phyloP scores from a whole-genome alignment of 2,797 vertebrate genomes.

The Tenualosa ilisha region DNA sequence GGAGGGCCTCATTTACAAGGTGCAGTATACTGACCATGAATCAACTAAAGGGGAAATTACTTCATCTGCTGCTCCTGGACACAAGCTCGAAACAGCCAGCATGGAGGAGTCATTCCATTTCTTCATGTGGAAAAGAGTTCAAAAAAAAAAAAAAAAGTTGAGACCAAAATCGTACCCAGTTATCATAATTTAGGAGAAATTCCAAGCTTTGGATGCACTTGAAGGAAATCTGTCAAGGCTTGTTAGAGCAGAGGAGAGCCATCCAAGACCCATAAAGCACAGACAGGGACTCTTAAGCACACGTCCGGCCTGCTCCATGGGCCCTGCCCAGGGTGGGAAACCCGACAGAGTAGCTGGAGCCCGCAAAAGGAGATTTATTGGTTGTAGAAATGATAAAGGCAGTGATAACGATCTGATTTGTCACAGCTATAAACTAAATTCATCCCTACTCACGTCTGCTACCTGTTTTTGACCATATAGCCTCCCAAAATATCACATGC shows the following conservation, averaged over 20 bases:
- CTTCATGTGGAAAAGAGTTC: constrained; percentile 12
- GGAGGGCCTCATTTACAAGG: background rate
- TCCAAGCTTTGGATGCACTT: constrained; percentile 64
- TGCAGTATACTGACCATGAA: constrained; percentile 5
- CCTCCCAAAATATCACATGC: background rate
- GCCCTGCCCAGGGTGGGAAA: constrained; percentile 22
- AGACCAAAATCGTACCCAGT: constrained; percentile 52
- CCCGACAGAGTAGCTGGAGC: constrained; percentile 5
- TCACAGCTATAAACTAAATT: constrained; percentile 35
- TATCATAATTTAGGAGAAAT: constrained; percentile 60
- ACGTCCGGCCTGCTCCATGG: constrained; percentile 22
- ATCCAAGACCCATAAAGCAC: constrained; percentile 58
- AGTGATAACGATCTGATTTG: constrained; percentile 38
- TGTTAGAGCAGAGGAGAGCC: constrained; percentile 55
- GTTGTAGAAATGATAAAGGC: constrained; percentile 35
- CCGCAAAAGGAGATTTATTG: constrained; percentile 34
- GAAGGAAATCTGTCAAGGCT: constrained; percentile 64
- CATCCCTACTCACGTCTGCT: background rate
- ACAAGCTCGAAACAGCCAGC: background rate
- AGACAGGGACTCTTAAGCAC: constrained; percentile 30
- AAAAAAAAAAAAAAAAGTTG: constrained; percentile 1
- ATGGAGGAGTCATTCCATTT: background rate
- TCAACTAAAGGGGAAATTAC: constrained; percentile 11
- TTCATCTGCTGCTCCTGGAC: constrained; percentile 6
- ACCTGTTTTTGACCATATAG: background rate